These are phyloP conservation scores for Murina feae DNA, from an alignment of 2,113 vertebrate genomes.

Conservation along the genomic window DNA sequence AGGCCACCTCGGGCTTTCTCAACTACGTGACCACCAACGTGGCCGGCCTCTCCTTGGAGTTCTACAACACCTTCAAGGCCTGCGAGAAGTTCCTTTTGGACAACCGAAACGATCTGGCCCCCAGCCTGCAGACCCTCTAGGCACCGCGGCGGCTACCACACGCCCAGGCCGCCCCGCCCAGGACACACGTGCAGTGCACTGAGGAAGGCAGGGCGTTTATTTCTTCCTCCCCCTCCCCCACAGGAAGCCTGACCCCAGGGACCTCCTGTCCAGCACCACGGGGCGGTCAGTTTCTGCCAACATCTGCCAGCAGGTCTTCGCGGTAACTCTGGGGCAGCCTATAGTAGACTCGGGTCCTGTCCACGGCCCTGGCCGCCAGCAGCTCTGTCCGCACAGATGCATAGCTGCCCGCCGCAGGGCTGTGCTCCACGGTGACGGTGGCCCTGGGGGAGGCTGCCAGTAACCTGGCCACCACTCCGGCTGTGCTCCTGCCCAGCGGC, in stretches of 20 bases:
- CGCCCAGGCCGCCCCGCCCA: background rate
- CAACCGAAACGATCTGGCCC: slow-evolving; percentile 83
- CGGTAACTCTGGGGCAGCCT: slow-evolving; percentile 60
- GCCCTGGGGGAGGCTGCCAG: slow-evolving; percentile 49
- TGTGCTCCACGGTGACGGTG: slow-evolving; percentile 77
- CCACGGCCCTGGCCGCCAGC: slow-evolving; percentile 22
- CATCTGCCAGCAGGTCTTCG: background rate
- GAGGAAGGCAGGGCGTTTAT: slow-evolving; percentile 17
- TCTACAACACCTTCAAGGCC: slow-evolving; percentile 86
- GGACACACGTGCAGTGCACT: background rate
- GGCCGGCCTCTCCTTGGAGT: slow-evolving; percentile 89
- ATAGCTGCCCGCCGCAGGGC: background rate
- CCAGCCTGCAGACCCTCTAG: slow-evolving; percentile 76
- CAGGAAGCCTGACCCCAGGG: background rate
- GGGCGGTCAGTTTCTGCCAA: background rate
- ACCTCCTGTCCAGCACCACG: rapidly evolving
- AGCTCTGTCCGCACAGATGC: slow-evolving; percentile 38
- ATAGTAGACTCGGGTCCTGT: slow-evolving; percentile 75
- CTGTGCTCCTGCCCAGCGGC: background rate
- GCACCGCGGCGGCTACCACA: background rate
- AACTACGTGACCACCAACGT: slow-evolving; percentile 93
- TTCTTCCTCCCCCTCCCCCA: background rate
- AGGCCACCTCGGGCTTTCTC: slow-evolving; percentile 89
- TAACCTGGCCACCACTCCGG: slow-evolving; percentile 17
- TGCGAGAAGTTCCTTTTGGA: slow-evolving; percentile 90